Conservation (phyloP, 2,113 vertebrate genomes). For the Dromas ardeola region DNA sequence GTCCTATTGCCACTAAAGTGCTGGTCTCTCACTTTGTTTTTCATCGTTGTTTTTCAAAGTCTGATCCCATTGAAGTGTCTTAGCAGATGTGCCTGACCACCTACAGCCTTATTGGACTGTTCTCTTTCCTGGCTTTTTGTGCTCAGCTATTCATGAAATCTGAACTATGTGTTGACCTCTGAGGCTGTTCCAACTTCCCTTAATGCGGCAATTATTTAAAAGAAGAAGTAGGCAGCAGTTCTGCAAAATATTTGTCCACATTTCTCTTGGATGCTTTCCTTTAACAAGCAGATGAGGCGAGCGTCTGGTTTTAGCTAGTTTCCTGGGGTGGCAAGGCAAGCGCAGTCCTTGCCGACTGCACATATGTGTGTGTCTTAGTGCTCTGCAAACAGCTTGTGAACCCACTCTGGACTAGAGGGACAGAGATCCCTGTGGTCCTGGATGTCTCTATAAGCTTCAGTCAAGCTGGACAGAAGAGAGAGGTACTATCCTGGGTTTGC, state of each 20-base stretch:
- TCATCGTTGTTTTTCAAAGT: background rate
- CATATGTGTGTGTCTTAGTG: background rate
- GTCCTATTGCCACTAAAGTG: background rate
- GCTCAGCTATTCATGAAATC: slow-evolving; percentile 49
- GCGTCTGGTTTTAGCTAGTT: background rate
- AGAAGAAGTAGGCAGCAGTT: slow-evolving; percentile 8
- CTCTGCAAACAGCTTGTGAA: background rate
- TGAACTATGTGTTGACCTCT: slow-evolving; percentile 49
- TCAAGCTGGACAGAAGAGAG: background rate
- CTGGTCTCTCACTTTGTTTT: background rate
- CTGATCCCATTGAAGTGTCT: background rate
- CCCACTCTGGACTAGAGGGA: background rate
- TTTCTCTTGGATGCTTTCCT: slow-evolving; percentile 33
- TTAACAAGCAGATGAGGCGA: background rate
- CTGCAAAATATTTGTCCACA: slow-evolving; percentile 30
- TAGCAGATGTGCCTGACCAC: slow-evolving; percentile 61
- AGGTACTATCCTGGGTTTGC: background rate
- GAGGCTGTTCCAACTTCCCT: slow-evolving; percentile 24
- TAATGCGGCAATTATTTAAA: slow-evolving; percentile 40
- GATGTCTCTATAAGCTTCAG: background rate
- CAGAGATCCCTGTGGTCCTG: background rate
- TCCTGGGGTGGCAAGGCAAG: background rate
- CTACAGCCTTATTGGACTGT: slow-evolving; percentile 32
- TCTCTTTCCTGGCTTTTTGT: slow-evolving; percentile 44
- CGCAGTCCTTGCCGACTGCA: background rate